Base-by-base conservation (phyloP, 2,888 invertebrate genomes). In the Sialis lutaria region DNA sequence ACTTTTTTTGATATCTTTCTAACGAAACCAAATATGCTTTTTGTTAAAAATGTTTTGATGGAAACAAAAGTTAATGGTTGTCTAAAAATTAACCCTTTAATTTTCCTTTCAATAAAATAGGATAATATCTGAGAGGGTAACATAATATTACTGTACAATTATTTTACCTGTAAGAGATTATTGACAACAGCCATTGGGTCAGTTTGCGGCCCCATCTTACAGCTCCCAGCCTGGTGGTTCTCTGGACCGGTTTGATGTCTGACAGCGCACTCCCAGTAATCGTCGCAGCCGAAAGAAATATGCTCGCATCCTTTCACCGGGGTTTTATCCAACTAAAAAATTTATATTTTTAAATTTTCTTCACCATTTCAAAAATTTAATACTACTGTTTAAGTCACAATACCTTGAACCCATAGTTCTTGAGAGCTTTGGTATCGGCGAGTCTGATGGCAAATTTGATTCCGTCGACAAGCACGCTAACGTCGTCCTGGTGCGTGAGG, bases 401-500 rank as follows among this genome's bases (percentile, higher is more conserved):
- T 44, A 47, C 42, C 40, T 46, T 9, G 34, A 50, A 61, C 55
- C 64, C 64, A 49, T 47, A 47, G n/a, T 37, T 39, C 42, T 60
- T 60, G 47, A 70, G 62, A 34, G 80, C 72, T 50, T 76, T 73
- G 0, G 84, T 85, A 59, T 87, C 75, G 0, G 85, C 71, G 4
- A 89, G 62, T 47, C 70, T 69, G 45, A 88, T 70, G 6, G 79
- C 76, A 58, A 89, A 80, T 60, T 85, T 86, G 54, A 89, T 83
- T 44, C 89, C 90, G 58, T 89, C 89, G 6, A 89, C 73, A 33
- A 90, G 66, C 0, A 77, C 77, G 50, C 80, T 82, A 0, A 87
- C 74, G 61, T 95, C 95, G 50, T 84, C 77, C 0, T 81, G 76
- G 55, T 85, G 77, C 1, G 80, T 77, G 33, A 88, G 69, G 61